Conservation (phyloP, 2,888 invertebrate genomes). For the Abscondita cerata region DNA sequence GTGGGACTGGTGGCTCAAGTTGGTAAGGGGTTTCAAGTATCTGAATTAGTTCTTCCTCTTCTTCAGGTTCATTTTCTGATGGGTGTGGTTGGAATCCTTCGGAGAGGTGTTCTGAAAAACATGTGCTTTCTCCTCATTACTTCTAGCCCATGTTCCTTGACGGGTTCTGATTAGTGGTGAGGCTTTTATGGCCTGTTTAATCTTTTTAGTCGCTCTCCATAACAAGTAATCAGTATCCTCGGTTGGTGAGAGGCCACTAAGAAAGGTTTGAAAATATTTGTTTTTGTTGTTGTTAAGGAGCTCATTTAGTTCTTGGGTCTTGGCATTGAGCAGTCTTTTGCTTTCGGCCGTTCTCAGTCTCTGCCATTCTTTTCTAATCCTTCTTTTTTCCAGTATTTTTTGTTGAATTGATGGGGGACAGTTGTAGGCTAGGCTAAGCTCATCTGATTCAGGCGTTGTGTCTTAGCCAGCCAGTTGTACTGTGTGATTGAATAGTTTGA, state of each 20-base stretch:
- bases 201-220: no score
- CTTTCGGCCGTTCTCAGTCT: background rate
- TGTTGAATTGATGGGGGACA: no score
- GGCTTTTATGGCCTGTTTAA: constrained; percentile 8
- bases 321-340: constrained; percentile 1
- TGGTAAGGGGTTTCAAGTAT: no score
- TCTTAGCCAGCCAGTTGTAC: background rate
- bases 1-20: no score
- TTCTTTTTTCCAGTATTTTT: background rate
- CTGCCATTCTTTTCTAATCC: background rate
- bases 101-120: no score
- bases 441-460: no score
- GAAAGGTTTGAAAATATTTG: background rate
- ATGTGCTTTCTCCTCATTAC: no score
- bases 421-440: no score
- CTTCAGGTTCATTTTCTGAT: no score
- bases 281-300: constrained; percentile 9
- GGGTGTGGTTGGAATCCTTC: no score
- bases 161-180: constrained; percentile 7
- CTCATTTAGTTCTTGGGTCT: no score
- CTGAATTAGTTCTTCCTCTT: no score
- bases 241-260: background rate
- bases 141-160: constrained; percentile 7
- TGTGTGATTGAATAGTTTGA: background rate
- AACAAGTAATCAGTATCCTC: constrained; percentile 7